phyloP scores from a whole-genome alignment of 1,140 invertebrate species.

The Habropoda laboriosa region DNA sequence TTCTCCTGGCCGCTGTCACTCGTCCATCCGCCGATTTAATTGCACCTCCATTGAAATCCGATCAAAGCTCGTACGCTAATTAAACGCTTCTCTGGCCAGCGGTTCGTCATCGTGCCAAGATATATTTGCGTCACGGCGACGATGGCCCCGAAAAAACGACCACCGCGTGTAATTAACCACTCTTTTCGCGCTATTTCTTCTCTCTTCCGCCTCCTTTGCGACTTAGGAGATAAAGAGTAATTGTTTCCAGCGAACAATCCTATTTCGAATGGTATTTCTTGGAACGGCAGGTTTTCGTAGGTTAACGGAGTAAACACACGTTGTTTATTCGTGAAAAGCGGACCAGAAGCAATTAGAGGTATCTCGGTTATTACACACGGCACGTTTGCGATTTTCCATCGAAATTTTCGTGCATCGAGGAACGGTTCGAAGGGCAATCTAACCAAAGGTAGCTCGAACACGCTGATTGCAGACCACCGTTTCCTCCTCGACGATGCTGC shows the following conservation, averaged over 20 bases:
- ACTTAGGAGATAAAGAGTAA: too few relatives aligned
- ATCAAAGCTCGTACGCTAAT: conserved; percentile 59
- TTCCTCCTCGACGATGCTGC: neutral
- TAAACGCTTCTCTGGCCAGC: conserved; percentile 49
- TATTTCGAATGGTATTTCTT: too few relatives aligned
- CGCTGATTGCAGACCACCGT: neutral
- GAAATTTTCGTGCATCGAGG: neutral
- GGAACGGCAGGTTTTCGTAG: too few relatives aligned
- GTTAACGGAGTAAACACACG: neutral
- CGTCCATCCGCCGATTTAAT: conserved; percentile 54
- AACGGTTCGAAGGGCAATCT: neutral
- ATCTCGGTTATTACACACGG: neutral
- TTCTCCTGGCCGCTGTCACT: conserved; percentile 21
- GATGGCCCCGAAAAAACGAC: conserved; percentile 16
- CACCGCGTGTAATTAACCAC: neutral
- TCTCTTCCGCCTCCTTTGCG: neutral
- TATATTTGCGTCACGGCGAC: conserved; percentile 36
- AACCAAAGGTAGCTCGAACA: neutral
- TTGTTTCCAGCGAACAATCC: too few relatives aligned
- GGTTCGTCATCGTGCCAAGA: conserved; percentile 31
- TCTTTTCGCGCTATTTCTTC: neutral
- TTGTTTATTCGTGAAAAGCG: neutral
- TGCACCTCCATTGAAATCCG: conserved; percentile 53
- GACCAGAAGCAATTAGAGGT: neutral
- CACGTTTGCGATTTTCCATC: neutral